Percentiles rank a stretch among this genome's conserved stretches.
These are phyloP conservation scores for Diplolepis rosae DNA, from an alignment of 2,888 invertebrate genomes.

Conservation along the genomic window DNA sequence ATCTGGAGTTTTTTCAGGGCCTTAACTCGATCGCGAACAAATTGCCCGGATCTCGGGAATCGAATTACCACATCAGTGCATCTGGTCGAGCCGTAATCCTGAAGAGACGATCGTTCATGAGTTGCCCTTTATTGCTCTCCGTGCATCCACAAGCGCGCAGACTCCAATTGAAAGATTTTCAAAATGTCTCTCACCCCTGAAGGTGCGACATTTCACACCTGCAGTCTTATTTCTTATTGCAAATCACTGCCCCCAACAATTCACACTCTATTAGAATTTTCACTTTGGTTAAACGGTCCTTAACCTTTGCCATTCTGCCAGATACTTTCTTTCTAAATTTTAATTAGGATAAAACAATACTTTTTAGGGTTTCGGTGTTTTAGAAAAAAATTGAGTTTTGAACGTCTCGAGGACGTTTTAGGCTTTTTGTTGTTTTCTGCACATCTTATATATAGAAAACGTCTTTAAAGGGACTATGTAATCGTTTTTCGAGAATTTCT, in stretches of 20 bases:
- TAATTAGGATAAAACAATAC: no score
- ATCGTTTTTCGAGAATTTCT: no score
- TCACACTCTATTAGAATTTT: background rate
- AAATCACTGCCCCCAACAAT: background rate
- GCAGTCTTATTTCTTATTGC: constrained; percentile 3
- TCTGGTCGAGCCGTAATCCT: constrained; percentile 21
- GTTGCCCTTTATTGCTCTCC: constrained; percentile 17
- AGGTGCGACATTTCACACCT: background rate
- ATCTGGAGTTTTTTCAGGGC: background rate
- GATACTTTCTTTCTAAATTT: no score
- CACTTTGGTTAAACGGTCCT: background rate
- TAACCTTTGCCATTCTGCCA: constrained; percentile 11
- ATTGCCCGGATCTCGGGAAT: background rate
- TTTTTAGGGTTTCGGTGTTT: no score
- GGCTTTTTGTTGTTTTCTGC: no score
- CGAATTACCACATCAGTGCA: constrained; percentile 3
- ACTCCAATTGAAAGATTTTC: constrained; percentile 68
- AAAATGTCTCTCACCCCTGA: constrained; percentile 50
- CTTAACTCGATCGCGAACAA: constrained; percentile 4
- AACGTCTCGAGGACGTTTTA: no score
- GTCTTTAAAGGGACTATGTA: no score
- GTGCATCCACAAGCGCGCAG: constrained; percentile 57
- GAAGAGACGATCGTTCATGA: constrained; percentile 22
- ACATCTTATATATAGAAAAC: no score
- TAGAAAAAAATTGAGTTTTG: no score